Evolutionary conservation across 1,140 invertebrate species (phyloP).

Genomic region (Papilio aristodemus): DNA sequence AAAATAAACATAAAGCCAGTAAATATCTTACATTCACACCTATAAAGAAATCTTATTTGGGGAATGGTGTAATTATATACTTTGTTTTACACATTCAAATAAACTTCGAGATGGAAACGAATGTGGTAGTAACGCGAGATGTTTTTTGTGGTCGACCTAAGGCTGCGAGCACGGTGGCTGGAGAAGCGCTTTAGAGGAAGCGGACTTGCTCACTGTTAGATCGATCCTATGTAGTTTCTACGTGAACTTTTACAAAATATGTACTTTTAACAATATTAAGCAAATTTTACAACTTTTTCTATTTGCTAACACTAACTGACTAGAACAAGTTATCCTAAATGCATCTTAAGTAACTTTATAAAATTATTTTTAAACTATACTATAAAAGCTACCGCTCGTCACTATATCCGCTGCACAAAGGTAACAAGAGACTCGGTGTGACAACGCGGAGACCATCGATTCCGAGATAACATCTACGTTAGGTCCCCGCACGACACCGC

Average conservation of each 20-base stretch:
- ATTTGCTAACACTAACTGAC: too few relatives aligned
- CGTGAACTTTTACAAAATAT: too few relatives aligned
- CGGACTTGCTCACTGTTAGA: neutral
- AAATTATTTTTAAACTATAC: too few relatives aligned
- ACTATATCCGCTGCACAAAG: neutral
- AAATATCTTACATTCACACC: neutral
- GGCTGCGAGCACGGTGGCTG: neutral
- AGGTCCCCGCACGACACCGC: neutral
- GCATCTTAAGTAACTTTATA: too few relatives aligned
- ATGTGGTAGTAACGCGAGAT: constrained; percentile 19
- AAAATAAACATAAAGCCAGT: constrained; percentile 10
- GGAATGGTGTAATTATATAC: constrained; percentile 27
- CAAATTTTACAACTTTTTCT: too few relatives aligned
- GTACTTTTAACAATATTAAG: too few relatives aligned
- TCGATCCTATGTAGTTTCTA: neutral
- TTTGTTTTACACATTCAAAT: constrained; percentile 28
- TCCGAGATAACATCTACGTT: constrained; percentile 24
- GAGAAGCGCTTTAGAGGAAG: neutral
- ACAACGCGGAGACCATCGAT: constrained; percentile 17
- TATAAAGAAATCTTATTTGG: constrained; percentile 9
- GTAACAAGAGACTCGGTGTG: constrained; percentile 13
- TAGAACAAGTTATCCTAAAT: too few relatives aligned
- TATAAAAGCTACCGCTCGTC: neutral
- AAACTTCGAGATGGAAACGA: constrained; percentile 26
- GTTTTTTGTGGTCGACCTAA: constrained; percentile 13